Evolutionary conservation across 2,113 vertebrate species (phyloP).

Genomic region (Elephantulus edwardii): DNA sequence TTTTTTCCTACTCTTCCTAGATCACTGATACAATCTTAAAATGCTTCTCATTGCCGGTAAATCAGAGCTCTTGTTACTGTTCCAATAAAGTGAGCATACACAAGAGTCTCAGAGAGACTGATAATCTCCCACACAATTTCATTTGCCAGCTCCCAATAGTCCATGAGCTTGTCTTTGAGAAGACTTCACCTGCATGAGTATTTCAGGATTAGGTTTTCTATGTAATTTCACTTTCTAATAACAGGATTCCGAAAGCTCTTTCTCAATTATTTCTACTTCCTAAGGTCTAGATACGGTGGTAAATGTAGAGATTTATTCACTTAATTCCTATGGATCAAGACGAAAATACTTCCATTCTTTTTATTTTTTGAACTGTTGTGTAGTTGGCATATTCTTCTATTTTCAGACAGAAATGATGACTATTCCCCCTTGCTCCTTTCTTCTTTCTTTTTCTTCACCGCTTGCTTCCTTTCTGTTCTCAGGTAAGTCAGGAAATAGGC

Average conservation of each 20-base stretch:
- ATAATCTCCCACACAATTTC: constrained; percentile 1
- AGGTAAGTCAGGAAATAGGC: not conserved
- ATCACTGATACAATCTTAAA: constrained; percentile 50
- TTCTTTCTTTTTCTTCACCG: accelerated
- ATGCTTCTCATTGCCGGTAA: constrained; percentile 38
- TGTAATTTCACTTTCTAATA: constrained; percentile 54
- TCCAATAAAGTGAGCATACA: constrained; percentile 54
- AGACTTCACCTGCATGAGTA: constrained; percentile 28
- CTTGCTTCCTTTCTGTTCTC: not conserved
- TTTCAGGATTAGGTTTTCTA: constrained; percentile 53
- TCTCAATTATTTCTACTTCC: constrained; percentile 50
- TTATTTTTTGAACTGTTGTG: not conserved
- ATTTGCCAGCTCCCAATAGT: constrained; percentile 37
- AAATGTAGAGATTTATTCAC: constrained; percentile 40
- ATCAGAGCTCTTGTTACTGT: not conserved
- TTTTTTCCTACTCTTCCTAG: constrained; percentile 26
- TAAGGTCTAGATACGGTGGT: not conserved
- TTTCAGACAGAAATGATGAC: not conserved
- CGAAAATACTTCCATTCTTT: constrained; percentile 34
- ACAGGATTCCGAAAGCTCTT: not conserved
- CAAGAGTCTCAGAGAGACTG: not conserved
- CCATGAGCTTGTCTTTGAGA: not conserved
- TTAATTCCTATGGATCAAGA: constrained; percentile 45
- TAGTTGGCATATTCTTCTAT: not conserved
- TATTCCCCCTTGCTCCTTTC: not conserved